A percentile compares a stretch with the other conserved stretches of the same genome.
These are phyloP conservation scores for Salvelinus sp. DNA, from an alignment of 2,113 vertebrate species.

Conservation along the genomic window DNA sequence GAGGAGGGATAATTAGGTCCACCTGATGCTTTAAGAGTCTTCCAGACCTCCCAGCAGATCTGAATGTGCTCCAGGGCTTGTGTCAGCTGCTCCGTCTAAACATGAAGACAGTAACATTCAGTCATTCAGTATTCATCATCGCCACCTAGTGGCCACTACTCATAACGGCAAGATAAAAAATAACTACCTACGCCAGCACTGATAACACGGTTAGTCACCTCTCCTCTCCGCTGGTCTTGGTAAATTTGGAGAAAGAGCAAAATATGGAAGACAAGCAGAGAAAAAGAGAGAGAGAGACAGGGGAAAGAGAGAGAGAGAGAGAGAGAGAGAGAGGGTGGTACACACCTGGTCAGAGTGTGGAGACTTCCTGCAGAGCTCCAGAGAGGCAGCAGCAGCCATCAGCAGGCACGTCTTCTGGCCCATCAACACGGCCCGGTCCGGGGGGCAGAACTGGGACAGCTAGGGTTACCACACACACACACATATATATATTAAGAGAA, in stretches of 20 bases:
- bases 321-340: slow-evolving; percentile 19
- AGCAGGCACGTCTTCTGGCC: slow-evolving; percentile 89
- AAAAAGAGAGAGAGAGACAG: not conserved
- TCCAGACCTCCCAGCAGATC: slow-evolving; percentile 83
- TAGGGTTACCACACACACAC: slow-evolving; percentile 53
- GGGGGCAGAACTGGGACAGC: slow-evolving; percentile 85
- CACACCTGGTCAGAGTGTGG: slow-evolving; percentile 70
- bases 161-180: slow-evolving; percentile 31
- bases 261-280: slow-evolving; percentile 41
- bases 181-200: slow-evolving; percentile 46
- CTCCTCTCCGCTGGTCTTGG: slow-evolving; percentile 48
- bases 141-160: slow-evolving; percentile 65
- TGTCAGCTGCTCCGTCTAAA: slow-evolving; percentile 75
- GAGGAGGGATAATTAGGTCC: not conserved
- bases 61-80: slow-evolving; percentile 80
- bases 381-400: slow-evolving; percentile 82
- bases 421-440: slow-evolving; percentile 80
- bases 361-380: slow-evolving; percentile 80
- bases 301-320: not conserved
- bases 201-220: slow-evolving; percentile 53
- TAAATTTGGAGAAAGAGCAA: slow-evolving; percentile 47
- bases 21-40: slow-evolving; percentile 84
- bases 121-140: slow-evolving; percentile 40
- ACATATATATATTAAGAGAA: not conserved
- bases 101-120: not conserved